Base-by-base conservation (phyloP, 2,113 vertebrate species). In the Gambusia holbrooki region DNA sequence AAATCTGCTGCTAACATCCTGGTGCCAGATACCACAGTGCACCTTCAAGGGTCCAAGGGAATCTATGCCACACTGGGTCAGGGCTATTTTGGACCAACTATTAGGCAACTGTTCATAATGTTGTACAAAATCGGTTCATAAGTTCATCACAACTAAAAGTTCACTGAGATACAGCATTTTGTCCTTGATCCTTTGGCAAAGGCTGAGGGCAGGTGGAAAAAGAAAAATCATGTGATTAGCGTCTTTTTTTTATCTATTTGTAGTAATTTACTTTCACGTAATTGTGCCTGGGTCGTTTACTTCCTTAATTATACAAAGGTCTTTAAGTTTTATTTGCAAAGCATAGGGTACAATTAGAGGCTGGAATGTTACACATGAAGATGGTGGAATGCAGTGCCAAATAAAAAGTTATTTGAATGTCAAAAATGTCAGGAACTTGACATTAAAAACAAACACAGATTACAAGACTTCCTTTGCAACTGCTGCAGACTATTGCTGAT, bases 181-280 rank as follows among this genome's bases (percentile, higher is more conserved):
- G 54, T 66, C 61, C 67, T 40, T 64, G 67, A 74, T 51, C 62
- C 68, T 77, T 86, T 73, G 82, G 80, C 75, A 89, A 54, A 54
- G 51, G 19, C 6, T 25, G 5, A 92, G 89, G 85, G 83, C 87
- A 88, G 92, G 93, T 92, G 88, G 92, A 89, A 92, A 91, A 92
- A 88, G 92, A 89, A 35, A 35, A 8, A 92, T 91, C 66, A 35
- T 85, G 89, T 91, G 93, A 93, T 94, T 93, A 94, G 90, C 87
- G 62, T 67, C 81, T 90, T 88, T 88, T 27, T 35, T 92, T 93
- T 92, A 93, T 92, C 90, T 89, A 88, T 79, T 88, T 90, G 77
- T 90, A 92, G 93, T 93, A 92, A 93, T 94, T 93, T 86, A 91
- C 94, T 93, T 94, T 93, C 92, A 89, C 83, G 89, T 90, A 88